These are phyloP conservation scores for Pachyrhynchus sulphureomaculatus DNA, from an alignment of 1,140 invertebrate genomes.

Conservation along the genomic window DNA sequence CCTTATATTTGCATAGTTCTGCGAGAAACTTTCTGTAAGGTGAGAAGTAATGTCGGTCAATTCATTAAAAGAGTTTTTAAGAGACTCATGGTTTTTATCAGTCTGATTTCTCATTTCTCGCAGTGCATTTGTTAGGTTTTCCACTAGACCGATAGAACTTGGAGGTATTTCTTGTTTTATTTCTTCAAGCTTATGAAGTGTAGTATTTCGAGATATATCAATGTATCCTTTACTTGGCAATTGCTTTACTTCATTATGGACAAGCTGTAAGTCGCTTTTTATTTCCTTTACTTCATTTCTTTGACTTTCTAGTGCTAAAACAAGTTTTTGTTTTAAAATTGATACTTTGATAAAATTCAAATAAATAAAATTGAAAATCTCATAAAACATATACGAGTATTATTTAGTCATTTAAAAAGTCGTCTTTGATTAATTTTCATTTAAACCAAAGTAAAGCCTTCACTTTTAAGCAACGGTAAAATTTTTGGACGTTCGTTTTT, in stretches of 20 bases:
- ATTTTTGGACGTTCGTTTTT: no score
- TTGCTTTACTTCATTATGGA: slow-evolving; percentile 19
- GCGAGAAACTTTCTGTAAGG: slow-evolving; percentile 58
- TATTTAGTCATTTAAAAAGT: no score
- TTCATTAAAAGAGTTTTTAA: slow-evolving; percentile 57
- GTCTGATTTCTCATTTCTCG: slow-evolving; percentile 44
- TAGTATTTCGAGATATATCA: slow-evolving; percentile 33
- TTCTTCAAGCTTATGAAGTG: slow-evolving; percentile 28
- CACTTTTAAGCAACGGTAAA: no score
- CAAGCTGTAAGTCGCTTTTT: slow-evolving; percentile 30
- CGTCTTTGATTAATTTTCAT: no score
- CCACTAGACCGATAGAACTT: not conserved
- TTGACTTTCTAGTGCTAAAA: slow-evolving; percentile 41
- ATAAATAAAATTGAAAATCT: not conserved
- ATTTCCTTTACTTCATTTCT: slow-evolving; percentile 39
- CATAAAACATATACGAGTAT: no score
- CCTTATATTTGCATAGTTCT: slow-evolving; percentile 58
- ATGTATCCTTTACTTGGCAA: slow-evolving; percentile 37
- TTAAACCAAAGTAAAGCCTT: no score
- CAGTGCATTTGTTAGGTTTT: slow-evolving; percentile 12
- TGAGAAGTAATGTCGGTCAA: slow-evolving; percentile 57
- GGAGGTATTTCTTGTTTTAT: slow-evolving; percentile 16
- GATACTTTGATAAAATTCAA: no score
- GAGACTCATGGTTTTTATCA: slow-evolving; percentile 53
- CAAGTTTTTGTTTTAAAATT: not conserved